Evolutionary conservation across 1,140 invertebrate genomes (phyloP).

Genomic region (Ceratina australensis): DNA sequence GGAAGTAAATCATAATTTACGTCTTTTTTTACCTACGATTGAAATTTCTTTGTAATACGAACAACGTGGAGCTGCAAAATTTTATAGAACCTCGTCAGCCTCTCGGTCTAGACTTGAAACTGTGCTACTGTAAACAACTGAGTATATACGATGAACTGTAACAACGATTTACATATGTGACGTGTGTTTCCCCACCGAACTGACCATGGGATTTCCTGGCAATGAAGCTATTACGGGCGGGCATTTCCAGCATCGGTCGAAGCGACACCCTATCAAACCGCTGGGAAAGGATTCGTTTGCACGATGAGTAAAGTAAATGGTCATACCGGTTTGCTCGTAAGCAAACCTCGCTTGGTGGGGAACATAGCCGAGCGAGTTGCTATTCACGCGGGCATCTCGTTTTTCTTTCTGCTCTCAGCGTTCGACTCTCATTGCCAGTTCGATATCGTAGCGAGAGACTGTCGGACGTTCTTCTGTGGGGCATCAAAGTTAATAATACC

Average conservation of each 20-base stretch:
- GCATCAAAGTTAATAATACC: background rate
- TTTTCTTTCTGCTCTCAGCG: slow-evolving; percentile 5
- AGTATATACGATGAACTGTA: slow-evolving; percentile 1
- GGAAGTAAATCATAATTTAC: too few relatives aligned
- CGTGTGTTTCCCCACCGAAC: background rate
- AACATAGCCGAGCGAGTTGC: slow-evolving; percentile 9
- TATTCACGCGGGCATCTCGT: slow-evolving; percentile 12
- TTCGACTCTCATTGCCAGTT: slow-evolving; percentile 20
- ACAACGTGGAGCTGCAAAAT: too few relatives aligned
- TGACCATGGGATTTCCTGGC: slow-evolving; percentile 31
- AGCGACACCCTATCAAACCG: slow-evolving; percentile 11
- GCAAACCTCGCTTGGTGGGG: slow-evolving; percentile 34
- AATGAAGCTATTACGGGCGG: slow-evolving; percentile 49
- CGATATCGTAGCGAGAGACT: background rate
- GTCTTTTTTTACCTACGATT: too few relatives aligned
- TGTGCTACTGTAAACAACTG: too few relatives aligned
- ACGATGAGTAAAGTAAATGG: slow-evolving; percentile 21
- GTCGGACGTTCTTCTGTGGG: slow-evolving; percentile 21
- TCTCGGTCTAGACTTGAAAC: too few relatives aligned
- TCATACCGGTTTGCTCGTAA: slow-evolving; percentile 5
- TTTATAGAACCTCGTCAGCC: too few relatives aligned
- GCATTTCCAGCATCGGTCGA: slow-evolving; percentile 51
- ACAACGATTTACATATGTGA: slow-evolving; percentile 2
- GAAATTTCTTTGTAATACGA: too few relatives aligned
- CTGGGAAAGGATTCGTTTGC: slow-evolving; percentile 25